Evolutionary conservation across 2,888 invertebrate genomes (phyloP).

Genomic region (Buathra laborator): DNA sequence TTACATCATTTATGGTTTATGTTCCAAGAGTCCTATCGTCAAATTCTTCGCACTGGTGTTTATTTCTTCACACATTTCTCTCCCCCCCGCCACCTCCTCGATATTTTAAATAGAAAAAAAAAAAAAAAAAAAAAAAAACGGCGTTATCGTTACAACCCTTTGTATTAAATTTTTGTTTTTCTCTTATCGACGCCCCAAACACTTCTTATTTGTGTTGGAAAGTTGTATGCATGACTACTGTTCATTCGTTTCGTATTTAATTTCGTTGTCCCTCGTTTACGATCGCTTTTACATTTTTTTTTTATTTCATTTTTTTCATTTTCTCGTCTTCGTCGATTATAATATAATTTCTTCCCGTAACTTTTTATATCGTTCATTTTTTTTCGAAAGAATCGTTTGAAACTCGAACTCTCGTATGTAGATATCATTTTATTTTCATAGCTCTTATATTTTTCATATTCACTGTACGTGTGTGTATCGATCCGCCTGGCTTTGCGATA

Average conservation of each 20-base stretch:
- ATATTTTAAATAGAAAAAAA: slow-evolving; percentile 43
- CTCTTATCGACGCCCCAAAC: slow-evolving; percentile 16
- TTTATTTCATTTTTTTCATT: slow-evolving; percentile 47
- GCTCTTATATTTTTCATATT: slow-evolving; percentile 71
- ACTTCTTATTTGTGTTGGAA: slow-evolving; percentile 71
- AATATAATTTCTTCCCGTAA: background rate
- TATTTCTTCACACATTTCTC: slow-evolving; percentile 26
- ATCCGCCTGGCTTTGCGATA: slow-evolving; percentile 40
- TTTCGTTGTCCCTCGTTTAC: slow-evolving; percentile 72
- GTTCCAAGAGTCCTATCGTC: slow-evolving; percentile 55
- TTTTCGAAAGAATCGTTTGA: slow-evolving; percentile 3
- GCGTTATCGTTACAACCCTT: slow-evolving; percentile 34
- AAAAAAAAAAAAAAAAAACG: slow-evolving; percentile 41
- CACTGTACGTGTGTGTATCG: slow-evolving; percentile 49
- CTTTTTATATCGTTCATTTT: slow-evolving; percentile 3
- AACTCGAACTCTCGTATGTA: slow-evolving; percentile 68
- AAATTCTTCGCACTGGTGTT: slow-evolving; percentile 41
- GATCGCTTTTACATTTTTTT: no score
- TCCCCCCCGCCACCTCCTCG: background rate
- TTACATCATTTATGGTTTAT: slow-evolving; percentile 67
- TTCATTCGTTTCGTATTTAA: slow-evolving; percentile 65
- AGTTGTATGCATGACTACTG: slow-evolving; percentile 77
- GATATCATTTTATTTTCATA: slow-evolving; percentile 68
- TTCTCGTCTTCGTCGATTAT: slow-evolving; percentile 1
- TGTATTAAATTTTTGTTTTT: slow-evolving; percentile 44